Evolutionary conservation across 2,113 vertebrate species (phyloP).

Genomic region (Jacana jacana): DNA sequence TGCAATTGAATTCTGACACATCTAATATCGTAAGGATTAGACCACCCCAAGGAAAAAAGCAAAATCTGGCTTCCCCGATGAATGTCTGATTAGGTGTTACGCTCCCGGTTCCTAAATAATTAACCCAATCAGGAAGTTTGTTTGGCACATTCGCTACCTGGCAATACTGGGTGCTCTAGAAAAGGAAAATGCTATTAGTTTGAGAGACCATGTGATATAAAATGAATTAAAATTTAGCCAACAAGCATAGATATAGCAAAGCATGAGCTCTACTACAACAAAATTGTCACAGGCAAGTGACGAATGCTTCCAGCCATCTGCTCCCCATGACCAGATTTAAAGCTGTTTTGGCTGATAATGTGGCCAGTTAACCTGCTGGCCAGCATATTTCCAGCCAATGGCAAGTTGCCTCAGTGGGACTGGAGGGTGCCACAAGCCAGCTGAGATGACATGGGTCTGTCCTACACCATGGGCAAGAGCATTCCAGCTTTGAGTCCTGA

Average conservation of each 20-base stretch:
- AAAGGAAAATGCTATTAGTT: not conserved
- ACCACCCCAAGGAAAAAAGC: not conserved
- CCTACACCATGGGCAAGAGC: not conserved
- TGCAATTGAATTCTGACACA: not conserved
- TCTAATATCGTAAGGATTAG: not conserved
- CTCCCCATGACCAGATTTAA: slow-evolving; percentile 11
- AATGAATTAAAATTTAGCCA: not conserved
- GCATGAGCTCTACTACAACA: not conserved
- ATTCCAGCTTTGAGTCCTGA: not conserved
- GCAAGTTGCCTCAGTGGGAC: not conserved
- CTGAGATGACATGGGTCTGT: fast-evolving
- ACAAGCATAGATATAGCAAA: not conserved
- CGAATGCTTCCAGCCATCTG: not conserved
- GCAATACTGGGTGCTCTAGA: not conserved
- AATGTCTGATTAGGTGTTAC: not conserved
- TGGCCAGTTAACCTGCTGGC: not conserved
- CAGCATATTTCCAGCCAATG: not conserved
- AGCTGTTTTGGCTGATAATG: not conserved
- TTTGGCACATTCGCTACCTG: not conserved
- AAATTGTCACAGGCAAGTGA: not conserved
- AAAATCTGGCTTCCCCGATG: not conserved
- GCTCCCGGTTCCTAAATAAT: not conserved
- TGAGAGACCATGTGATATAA: not conserved
- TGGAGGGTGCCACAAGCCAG: not conserved
- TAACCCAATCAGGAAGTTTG: not conserved